phyloP scores from a whole-genome alignment of 2,113 vertebrate genomes.

The Zosterops pallidus region DNA sequence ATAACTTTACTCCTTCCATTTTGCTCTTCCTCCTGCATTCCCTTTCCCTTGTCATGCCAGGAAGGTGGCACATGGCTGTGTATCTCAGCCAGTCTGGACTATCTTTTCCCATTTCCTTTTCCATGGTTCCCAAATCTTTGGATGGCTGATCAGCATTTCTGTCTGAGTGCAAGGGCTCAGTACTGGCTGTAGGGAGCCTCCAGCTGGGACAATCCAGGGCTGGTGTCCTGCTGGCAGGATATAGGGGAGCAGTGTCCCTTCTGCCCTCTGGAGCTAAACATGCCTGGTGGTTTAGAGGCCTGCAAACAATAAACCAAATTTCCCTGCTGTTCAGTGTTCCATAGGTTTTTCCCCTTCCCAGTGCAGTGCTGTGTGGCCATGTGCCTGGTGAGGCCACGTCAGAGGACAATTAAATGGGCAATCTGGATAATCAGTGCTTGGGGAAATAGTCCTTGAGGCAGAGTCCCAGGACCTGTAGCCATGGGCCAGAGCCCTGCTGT shows the following conservation, averaged over 20 bases:
- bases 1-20: background rate
- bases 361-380: background rate
- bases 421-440: background rate
- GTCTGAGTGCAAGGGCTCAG: background rate
- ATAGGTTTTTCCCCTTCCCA: background rate
- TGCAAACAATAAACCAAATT: background rate
- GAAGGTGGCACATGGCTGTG: background rate
- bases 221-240: background rate
- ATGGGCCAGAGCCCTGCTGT: background rate
- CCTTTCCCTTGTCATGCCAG: background rate
- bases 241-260: background rate
- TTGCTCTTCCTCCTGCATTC: background rate
- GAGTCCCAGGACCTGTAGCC: background rate
- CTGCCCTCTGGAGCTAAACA: background rate
- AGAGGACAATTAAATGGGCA: background rate
- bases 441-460: background rate
- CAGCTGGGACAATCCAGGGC: background rate
- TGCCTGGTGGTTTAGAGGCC: background rate
- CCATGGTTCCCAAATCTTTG: background rate
- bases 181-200: background rate
- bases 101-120: background rate
- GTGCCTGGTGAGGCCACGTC: background rate
- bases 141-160: background rate
- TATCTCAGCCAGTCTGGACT: background rate
- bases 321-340: background rate